These are phyloP conservation scores for Tupaia tana DNA, from an alignment of 2,113 vertebrate genomes.

Conservation along the genomic window DNA sequence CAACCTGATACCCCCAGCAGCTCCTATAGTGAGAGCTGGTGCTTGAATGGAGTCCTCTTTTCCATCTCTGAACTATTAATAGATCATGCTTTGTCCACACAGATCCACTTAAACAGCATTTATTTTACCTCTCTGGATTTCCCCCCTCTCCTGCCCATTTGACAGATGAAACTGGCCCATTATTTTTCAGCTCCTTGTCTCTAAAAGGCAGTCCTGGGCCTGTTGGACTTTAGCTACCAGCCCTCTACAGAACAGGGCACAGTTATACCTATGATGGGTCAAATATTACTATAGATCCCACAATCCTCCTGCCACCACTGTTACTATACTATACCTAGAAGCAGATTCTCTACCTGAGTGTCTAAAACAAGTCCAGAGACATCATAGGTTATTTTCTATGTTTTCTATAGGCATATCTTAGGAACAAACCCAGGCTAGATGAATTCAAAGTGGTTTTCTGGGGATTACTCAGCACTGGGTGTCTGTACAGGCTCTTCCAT, in stretches of 20 bases:
- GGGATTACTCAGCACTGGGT: background rate
- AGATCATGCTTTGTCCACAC: fast-evolving
- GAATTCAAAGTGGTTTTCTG: background rate
- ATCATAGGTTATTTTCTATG: background rate
- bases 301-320: background rate
- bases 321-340: background rate
- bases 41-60: background rate
- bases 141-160: background rate
- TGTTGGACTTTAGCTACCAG: background rate
- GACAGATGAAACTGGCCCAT: background rate
- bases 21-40: background rate
- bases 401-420: background rate
- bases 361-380: background rate
- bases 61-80: background rate
- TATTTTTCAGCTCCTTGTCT: background rate
- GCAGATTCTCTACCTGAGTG: background rate
- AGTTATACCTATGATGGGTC: background rate
- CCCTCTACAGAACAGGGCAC: background rate
- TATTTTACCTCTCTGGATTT: background rate
- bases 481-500: background rate
- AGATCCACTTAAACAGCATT: background rate
- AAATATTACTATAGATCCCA: background rate
- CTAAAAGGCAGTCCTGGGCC: background rate
- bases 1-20: background rate
- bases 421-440: background rate